Evolutionary conservation across 2,888 invertebrate genomes (phyloP).

Genomic region (Drosophila imparisetae): DNA sequence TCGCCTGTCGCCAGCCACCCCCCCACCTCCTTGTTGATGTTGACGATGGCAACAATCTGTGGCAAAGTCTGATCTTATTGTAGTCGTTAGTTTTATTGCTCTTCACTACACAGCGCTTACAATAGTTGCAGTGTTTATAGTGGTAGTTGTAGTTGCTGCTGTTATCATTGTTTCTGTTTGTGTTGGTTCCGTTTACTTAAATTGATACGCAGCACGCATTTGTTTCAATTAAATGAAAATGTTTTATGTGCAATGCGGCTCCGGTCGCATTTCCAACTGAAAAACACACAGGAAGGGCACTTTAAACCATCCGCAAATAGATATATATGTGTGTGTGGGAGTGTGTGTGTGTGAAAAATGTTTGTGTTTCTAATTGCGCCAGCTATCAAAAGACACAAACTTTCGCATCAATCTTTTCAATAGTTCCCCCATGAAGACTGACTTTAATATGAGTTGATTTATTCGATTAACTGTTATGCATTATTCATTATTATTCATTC

Average conservation of each 20-base stretch:
- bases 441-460: neutral
- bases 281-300: conserved; percentile 58
- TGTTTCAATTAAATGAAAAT: conserved; percentile 80
- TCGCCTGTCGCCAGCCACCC: conserved; percentile 22
- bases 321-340: conserved; percentile 8
- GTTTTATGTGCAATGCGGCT: conserved; percentile 59
- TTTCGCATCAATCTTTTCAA: neutral
- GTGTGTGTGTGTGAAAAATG: conserved; percentile 17
- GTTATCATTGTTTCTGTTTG: conserved; percentile 14
- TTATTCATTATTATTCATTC: neutral
- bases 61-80: conserved; percentile 60
- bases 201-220: conserved; percentile 81
- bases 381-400: conserved; percentile 6
- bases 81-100: conserved; percentile 66
- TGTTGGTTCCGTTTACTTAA: conserved; percentile 54
- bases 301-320: conserved; percentile 28
- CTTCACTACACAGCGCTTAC: conserved; percentile 44
- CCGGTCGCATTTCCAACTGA: conserved; percentile 47
- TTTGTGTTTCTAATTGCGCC: conserved; percentile 46
- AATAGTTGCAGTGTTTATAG: conserved; percentile 31
- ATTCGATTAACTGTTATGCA: neutral
- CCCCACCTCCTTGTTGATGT: conserved; percentile 9
- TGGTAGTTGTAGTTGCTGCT: conserved; percentile 11
- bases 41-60: conserved; percentile 61
- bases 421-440: neutral